Conservation (phyloP, 2,888 invertebrate species). For the Malthinus flaveolus region DNA sequence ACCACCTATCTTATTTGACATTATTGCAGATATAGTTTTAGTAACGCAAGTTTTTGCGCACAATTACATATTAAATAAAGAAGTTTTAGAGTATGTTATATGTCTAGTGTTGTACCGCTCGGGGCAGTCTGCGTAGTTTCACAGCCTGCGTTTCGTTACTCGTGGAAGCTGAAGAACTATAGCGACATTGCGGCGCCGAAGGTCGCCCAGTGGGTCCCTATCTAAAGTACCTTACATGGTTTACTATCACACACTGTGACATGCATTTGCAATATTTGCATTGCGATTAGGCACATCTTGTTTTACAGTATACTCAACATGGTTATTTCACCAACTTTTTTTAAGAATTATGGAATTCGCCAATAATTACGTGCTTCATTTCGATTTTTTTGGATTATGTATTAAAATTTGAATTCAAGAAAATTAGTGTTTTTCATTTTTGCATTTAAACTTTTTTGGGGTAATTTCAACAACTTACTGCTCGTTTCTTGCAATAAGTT, state of each 20-base stretch:
- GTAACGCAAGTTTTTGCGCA: conserved; percentile 26
- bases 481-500: too few relatives aligned
- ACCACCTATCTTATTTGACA: too few relatives aligned
- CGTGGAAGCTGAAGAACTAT: conserved; percentile 26
- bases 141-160: conserved; percentile 16
- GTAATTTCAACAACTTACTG: too few relatives aligned
- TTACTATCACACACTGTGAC: conserved; percentile 29
- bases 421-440: too few relatives aligned
- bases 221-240: conserved; percentile 18
- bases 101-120: conserved; percentile 25
- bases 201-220: conserved; percentile 37
- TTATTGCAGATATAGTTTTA: neutral
- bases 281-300: conserved; percentile 29
- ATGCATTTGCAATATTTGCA: conserved; percentile 37
- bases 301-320: too few relatives aligned
- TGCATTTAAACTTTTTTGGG: too few relatives aligned
- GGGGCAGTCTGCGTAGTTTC: conserved; percentile 24
- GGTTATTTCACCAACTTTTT: too few relatives aligned
- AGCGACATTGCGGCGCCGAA: conserved; percentile 37
- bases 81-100: conserved; percentile 21
- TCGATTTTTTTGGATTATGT: too few relatives aligned
- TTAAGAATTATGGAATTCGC: too few relatives aligned
- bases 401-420: too few relatives aligned
- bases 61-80: conserved; percentile 26
- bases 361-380: too few relatives aligned